Evolutionary conservation across 2,113 vertebrate genomes (phyloP).

Genomic region (Hyperopisus bebe): DNA sequence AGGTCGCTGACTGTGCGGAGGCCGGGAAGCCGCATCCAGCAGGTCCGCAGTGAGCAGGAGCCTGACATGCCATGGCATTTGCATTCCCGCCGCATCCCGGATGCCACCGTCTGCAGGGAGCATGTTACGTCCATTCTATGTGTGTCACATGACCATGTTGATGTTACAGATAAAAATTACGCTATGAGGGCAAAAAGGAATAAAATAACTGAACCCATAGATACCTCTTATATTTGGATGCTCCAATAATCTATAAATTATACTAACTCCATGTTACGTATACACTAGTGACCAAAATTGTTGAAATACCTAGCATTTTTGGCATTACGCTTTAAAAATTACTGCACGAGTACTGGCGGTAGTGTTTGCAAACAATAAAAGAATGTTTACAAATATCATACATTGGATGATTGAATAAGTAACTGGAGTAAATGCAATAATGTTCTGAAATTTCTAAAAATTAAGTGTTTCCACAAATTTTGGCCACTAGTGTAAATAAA

Average conservation of each 20-base stretch:
- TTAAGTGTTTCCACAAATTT: too few species aligned
- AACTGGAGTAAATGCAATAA: too few species aligned
- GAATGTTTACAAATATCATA: too few species aligned
- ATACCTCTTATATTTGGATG: background rate
- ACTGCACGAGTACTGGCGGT: too few species aligned
- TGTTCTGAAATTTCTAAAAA: too few species aligned
- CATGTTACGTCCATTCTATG: background rate
- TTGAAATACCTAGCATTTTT: too few species aligned
- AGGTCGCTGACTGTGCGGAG: constrained; percentile 89
- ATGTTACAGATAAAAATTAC: background rate
- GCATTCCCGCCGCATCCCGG: constrained; percentile 96
- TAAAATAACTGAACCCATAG: background rate
- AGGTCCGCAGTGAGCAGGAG: constrained; percentile 92
- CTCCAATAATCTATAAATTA: background rate
- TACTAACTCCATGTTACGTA: background rate
- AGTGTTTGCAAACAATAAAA: too few species aligned
- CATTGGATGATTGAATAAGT: too few species aligned
- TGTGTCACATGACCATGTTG: background rate
- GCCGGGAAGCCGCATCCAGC: constrained; percentile 95
- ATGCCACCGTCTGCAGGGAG: constrained; percentile 75
- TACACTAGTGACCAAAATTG: too few species aligned
- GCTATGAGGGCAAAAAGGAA: background rate
- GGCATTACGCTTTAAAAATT: too few species aligned
- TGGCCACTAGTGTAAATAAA: background rate
- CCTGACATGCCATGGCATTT: constrained; percentile 98